phyloP scores from a whole-genome alignment of 2,888 invertebrate genomes.

The Euphydryas editha region DNA sequence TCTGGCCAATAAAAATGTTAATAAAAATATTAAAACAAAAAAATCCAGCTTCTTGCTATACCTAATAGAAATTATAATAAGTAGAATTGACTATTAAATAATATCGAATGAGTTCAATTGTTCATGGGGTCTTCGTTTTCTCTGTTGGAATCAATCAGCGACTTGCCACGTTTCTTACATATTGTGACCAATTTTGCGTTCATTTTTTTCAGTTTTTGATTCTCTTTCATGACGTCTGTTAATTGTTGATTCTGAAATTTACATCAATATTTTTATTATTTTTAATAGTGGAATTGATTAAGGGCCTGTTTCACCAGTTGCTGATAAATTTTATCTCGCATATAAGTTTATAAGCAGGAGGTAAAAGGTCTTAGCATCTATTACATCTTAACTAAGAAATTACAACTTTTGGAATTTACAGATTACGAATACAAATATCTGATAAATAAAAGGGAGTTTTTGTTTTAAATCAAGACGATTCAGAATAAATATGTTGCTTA shows the following conservation, averaged over 20 bases:
- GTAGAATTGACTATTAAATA: slow-evolving; percentile 12
- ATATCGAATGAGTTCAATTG: slow-evolving; percentile 32
- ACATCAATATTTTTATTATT: slow-evolving; percentile 9
- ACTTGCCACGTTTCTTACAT: slow-evolving; percentile 74
- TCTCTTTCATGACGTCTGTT: slow-evolving; percentile 75
- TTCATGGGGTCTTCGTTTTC: slow-evolving; percentile 67
- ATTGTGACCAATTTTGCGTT: slow-evolving; percentile 71
- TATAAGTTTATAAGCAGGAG: too few relatives aligned
- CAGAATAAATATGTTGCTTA: too few relatives aligned
- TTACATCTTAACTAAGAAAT: too few relatives aligned
- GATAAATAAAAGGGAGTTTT: too few relatives aligned
- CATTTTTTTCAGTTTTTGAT: slow-evolving; percentile 77
- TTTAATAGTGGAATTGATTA: neutral
- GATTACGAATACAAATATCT: too few relatives aligned
- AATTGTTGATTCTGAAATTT: slow-evolving; percentile 76
- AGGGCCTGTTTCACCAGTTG: too few relatives aligned
- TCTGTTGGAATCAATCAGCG: slow-evolving; percentile 53
- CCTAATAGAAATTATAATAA: neutral
- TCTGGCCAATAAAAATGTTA: slow-evolving; percentile 39
- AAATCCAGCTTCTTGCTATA: slow-evolving; percentile 34
- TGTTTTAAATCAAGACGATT: too few relatives aligned
- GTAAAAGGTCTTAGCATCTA: too few relatives aligned
- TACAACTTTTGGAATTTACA: too few relatives aligned
- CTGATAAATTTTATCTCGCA: too few relatives aligned
- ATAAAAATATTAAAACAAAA: slow-evolving; percentile 38